Percentiles rank a stretch among this genome's conserved stretches.
Evolutionary conservation across 2,888 invertebrate species (phyloP).

Genomic region (Coenonympha arcania): DNA sequence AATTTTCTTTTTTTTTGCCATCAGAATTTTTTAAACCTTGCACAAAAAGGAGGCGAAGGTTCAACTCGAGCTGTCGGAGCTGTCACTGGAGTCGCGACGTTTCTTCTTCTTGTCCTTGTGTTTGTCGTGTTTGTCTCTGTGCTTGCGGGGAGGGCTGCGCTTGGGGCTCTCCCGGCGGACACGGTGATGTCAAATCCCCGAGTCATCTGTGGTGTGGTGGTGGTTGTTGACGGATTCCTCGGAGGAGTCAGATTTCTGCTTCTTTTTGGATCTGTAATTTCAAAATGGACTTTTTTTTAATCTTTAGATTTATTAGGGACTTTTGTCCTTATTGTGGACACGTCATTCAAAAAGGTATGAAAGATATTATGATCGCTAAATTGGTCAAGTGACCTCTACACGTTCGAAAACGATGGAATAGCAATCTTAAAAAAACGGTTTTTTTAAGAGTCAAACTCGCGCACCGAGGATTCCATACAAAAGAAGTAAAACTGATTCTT

Average conservation of each 20-base stretch:
- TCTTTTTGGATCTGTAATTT: slow-evolving; percentile 49
- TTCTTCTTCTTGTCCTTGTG: slow-evolving; percentile 48
- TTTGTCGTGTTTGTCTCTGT: slow-evolving; percentile 38
- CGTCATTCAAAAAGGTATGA: too few species aligned
- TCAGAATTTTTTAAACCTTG: slow-evolving; percentile 10
- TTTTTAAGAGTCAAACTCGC: too few species aligned
- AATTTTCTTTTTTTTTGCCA: slow-evolving; percentile 3
- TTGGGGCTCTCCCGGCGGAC: slow-evolving; percentile 59
- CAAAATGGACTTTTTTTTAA: neutral
- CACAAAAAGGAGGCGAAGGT: slow-evolving; percentile 17
- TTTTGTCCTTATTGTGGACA: too few species aligned
- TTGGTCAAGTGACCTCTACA: too few species aligned
- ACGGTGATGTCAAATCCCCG: slow-evolving; percentile 70
- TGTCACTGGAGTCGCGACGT: slow-evolving; percentile 46
- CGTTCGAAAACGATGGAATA: too few species aligned
- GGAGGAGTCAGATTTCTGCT: slow-evolving; percentile 60
- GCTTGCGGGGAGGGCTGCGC: slow-evolving; percentile 43
- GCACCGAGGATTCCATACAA: too few species aligned
- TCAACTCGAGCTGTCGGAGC: slow-evolving; percentile 61
- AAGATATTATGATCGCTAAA: too few species aligned
- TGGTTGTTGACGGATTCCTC: slow-evolving; percentile 63
- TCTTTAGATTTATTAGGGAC: neutral
- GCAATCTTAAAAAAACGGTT: too few species aligned
- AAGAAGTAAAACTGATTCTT: too few species aligned
- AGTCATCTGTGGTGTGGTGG: slow-evolving; percentile 67